Percentiles rank a stretch among this genome's conserved stretches.
Evolutionary conservation across 2,797 vertebrate species (phyloP).

Genomic region (Mormyrus proboscirostris): DNA sequence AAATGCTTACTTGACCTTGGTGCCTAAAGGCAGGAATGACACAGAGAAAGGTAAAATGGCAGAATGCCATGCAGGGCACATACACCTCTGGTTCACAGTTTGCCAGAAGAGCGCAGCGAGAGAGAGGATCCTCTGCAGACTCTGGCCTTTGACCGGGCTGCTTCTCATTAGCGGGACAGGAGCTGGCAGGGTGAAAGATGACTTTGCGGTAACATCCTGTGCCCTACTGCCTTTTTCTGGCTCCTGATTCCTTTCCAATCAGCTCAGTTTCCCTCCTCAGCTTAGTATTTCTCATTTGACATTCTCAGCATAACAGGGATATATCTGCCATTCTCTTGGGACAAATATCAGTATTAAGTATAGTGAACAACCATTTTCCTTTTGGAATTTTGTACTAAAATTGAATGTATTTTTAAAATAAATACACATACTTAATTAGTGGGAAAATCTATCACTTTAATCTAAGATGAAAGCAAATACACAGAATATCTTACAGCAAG

Average conservation of each 20-base stretch:
- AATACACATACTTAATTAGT: background rate
- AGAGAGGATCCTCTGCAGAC: background rate
- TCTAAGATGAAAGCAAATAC: background rate
- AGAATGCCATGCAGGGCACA: background rate
- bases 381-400: background rate
- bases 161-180: background rate
- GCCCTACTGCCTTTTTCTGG: background rate
- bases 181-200: background rate
- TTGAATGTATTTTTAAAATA: background rate
- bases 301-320: background rate
- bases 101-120: background rate
- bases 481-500: background rate
- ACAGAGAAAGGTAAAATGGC: background rate
- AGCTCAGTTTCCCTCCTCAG: background rate
- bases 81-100: background rate
- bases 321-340: background rate
- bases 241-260: background rate
- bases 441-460: background rate
- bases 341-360: background rate
- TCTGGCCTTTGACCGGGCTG: background rate
- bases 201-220: background rate
- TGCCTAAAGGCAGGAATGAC: background rate
- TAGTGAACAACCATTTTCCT: background rate
- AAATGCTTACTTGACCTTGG: background rate
- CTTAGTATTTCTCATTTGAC: background rate